These are phyloP conservation scores for Podilymbus podiceps DNA, from an alignment of 2,113 vertebrate genomes.

Conservation along the genomic window DNA sequence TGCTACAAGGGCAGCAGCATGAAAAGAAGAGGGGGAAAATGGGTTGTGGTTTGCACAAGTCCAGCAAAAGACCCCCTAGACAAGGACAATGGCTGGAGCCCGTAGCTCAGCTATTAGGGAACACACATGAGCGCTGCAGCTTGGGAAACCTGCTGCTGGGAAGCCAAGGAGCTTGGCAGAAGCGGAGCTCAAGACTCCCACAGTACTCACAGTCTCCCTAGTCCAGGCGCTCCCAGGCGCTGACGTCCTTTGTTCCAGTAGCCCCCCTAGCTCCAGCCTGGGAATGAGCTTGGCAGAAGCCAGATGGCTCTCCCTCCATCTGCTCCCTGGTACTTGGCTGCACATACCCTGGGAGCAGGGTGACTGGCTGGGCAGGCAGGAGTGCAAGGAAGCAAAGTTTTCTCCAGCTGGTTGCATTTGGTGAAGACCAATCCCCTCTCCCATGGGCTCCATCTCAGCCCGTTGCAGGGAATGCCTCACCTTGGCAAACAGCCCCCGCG, in stretches of 20 bases:
- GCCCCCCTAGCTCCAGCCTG: neutral
- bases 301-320: conserved; percentile 29
- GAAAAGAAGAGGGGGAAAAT: neutral
- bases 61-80: neutral
- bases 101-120: neutral
- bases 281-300: neutral
- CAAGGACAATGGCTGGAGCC: neutral
- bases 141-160: neutral
- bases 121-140: neutral
- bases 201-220: neutral
- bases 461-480: neutral
- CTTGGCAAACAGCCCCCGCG: neutral
- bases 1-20: neutral
- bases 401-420: neutral
- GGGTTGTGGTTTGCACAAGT: neutral
- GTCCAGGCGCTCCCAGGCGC: neutral
- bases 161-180: neutral
- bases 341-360: neutral
- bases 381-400: neutral
- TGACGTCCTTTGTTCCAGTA: conserved; percentile 26
- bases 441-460: neutral
- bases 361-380: neutral
- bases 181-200: neutral
- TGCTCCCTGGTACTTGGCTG: neutral
- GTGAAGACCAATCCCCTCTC: neutral